Conservation (phyloP, 2,888 invertebrate species). For the Tricholauxania praeusta region DNA sequence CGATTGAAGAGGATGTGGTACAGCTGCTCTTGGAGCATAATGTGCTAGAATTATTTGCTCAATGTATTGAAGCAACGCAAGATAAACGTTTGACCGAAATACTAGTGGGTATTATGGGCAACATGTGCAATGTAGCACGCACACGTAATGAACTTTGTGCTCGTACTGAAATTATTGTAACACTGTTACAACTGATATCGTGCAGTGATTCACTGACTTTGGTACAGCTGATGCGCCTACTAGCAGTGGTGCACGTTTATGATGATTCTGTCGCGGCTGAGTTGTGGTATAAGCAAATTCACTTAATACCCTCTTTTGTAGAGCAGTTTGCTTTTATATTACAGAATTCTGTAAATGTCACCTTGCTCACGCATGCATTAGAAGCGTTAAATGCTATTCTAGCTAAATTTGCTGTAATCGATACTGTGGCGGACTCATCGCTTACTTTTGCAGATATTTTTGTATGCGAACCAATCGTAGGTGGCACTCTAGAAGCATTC, state of each 20-base stretch:
- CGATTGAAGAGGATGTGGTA: conserved; percentile 82
- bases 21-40: conserved; percentile 76
- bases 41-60: conserved; percentile 71
- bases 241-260: conserved; percentile 72
- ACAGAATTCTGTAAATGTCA: conserved; percentile 78
- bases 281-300: conserved; percentile 69
- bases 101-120: conserved; percentile 84
- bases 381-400: conserved; percentile 73
- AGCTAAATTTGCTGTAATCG: conserved; percentile 63
- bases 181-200: conserved; percentile 71
- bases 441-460: conserved; percentile 59
- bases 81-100: conserved; percentile 82
- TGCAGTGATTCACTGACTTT: conserved; percentile 80
- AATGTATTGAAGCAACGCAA: conserved; percentile 73
- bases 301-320: conserved; percentile 69
- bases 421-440: background rate
- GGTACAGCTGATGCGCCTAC: conserved; percentile 79
- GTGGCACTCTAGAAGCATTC: conserved; percentile 64
- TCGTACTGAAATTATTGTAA: conserved; percentile 72
- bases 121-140: conserved; percentile 80
- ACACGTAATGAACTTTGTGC: conserved; percentile 72
- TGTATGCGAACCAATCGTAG: conserved; percentile 59
- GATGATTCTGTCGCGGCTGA: conserved; percentile 60
- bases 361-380: conserved; percentile 72
- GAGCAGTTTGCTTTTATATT: conserved; percentile 78